Evolutionary conservation across 2,888 invertebrate genomes (phyloP), one percentile per base, ranked within the genome.

Genomic region (Oscheius myriophilus): DNA sequence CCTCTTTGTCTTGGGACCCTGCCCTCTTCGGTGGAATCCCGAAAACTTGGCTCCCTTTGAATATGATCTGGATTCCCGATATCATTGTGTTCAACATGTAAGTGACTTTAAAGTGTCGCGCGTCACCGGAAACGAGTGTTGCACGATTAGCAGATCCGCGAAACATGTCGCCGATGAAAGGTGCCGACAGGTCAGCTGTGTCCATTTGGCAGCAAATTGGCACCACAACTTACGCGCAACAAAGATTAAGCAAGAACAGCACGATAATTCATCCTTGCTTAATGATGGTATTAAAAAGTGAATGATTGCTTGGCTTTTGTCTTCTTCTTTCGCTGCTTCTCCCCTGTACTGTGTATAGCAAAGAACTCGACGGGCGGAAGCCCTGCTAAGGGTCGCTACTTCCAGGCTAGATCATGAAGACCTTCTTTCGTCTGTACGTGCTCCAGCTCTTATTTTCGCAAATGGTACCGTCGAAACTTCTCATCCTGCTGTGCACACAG

Each of bases 11-110:
- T 75, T 94, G 94, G 94, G 93, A 93, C 87, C 90, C 91, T 2
- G 92, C 92, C 11, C 92, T 93, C 69, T 94, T 92, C 84, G 92
- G 92, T 14, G 93, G 92, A 12, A 92, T 94, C 75, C 90, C 90
- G 78, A 93, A 93, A 55, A 92, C 94, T 62, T 90, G 93, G 86
- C 90, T 94, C 84, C 94, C 94, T 0, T 92, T 91, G 87, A 91
- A 91, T 80, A 90, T 92, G 72, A 92, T 94, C 41, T 94, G 94
- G 94, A 90, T 91, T 80, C 94, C 94, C 0, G 94, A 94, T 87
- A 92, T 93, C 64, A 92, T 94, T 80, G 90, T 94, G 12, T 93
- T 94, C 87, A 94, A 94, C 89, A 93, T 93, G 93, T 94, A 88
- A 91, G 92, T 81, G 49, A 18, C n/a, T 42, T 21, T 14, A 49